Evolutionary conservation across 2,888 invertebrate genomes (phyloP), one percentile per base, ranked within the genome.

Genomic region (Pandemis corylana): DNA sequence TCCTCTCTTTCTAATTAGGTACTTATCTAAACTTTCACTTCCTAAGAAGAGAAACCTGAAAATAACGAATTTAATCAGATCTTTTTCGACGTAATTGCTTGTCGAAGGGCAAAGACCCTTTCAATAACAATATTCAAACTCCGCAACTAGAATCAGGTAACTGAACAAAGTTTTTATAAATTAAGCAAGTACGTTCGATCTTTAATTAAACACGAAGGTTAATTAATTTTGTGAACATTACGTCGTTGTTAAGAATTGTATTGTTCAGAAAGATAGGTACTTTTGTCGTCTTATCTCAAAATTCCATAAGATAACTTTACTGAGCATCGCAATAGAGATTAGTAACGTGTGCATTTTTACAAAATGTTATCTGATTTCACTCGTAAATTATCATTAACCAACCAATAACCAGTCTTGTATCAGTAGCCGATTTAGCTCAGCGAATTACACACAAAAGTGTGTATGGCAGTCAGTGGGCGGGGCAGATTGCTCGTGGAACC

Each of bases 191-290:
- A n/a, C 20, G 68, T 61, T 28, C 20, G 36, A 15, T 20, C 61
- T 15, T 49, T 69, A 62, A 69, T 69, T 62, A 69, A 62, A 69
- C 64, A 62, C 4, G 15, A 36, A 61, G 46, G 68, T 62, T 69
- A 49, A 36, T 28, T 69, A 46, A 69, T 49, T 20, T 51, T 36
- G 10, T n/a, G 10, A 61, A 4, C 28, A 36, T n/a, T 51, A 51
- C 6, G 5, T 51, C 13, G n/a, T 51, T 5, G n/a, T 7, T n/a
- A 51, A n/a, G 51, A n/a, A 51, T 2, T 5, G n/a, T n/a, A 6
- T 51, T 5, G 13, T 51, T 51, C 6, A n/a, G 12, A 51, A n/a
- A n/a, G 51, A n/a, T n/a, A 51, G 51, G 51, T 13, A 51, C n/a
- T 13, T 13, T 1, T 6, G 7, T 51, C 28, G 28, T 2, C 28